These are phyloP conservation scores for Chrysochloris asiatica DNA, from an alignment of 2,113 vertebrate species.

Conservation along the genomic window DNA sequence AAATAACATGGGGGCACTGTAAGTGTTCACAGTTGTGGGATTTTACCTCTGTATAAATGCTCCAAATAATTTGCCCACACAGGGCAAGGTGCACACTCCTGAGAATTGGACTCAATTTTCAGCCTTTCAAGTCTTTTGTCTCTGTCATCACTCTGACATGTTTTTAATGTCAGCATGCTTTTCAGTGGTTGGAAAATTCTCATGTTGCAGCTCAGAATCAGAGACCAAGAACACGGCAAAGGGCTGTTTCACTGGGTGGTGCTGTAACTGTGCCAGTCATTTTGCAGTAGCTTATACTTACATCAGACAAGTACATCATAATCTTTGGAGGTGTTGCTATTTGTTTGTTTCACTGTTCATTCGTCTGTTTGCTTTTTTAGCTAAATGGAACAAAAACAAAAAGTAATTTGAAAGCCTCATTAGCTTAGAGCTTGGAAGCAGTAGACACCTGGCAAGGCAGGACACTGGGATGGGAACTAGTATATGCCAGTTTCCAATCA, in stretches of 20 bases:
- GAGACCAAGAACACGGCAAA: not conserved
- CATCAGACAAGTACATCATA: not conserved
- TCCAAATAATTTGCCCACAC: not conserved
- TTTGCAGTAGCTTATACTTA: not conserved
- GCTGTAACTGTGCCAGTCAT: not conserved
- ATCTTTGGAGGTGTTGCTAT: slow-evolving; percentile 14
- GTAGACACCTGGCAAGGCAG: not conserved
- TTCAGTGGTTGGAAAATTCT: slow-evolving; percentile 36
- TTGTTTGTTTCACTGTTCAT: slow-evolving; percentile 38
- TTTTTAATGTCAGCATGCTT: slow-evolving; percentile 32
- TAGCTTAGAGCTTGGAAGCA: slow-evolving; percentile 9
- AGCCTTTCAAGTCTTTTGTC: not conserved
- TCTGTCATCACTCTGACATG: not conserved
- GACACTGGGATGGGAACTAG: not conserved
- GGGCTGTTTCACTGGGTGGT: not conserved
- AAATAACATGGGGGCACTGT: not conserved
- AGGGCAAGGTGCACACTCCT: not conserved
- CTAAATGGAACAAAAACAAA: slow-evolving; percentile 34
- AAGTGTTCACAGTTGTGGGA: not conserved
- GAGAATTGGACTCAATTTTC: not conserved
- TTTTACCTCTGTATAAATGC: slow-evolving; percentile 9
- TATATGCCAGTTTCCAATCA: not conserved
- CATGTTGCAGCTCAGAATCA: not conserved
- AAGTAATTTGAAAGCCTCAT: not conserved
- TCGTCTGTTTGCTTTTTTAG: slow-evolving; percentile 3